Evolutionary conservation across 2,797 vertebrate species (phyloP).

Genomic region (Mycteria americana): DNA sequence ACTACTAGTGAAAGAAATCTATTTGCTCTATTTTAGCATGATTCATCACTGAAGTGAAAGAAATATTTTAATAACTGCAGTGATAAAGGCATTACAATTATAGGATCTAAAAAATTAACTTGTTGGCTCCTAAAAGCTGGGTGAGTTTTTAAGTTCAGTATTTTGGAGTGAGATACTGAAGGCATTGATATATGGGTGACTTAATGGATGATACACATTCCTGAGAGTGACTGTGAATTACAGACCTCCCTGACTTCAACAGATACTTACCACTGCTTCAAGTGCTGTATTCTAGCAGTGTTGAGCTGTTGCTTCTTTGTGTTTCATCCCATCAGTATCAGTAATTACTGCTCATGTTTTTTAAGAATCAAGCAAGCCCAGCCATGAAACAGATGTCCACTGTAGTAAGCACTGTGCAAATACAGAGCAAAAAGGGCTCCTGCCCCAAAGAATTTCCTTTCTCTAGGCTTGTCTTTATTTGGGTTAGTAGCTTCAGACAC

Average conservation of each 20-base stretch:
- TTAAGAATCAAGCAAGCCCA: not conserved
- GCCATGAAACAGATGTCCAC: not conserved
- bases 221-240: not conserved
- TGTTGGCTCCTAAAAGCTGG: not conserved
- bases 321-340: not conserved
- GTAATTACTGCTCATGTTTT: not conserved
- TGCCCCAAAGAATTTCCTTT: not conserved
- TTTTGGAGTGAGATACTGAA: not conserved
- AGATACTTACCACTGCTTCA: not conserved
- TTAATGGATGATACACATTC: not conserved
- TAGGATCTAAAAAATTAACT: not conserved
- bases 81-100: not conserved
- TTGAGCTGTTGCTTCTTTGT: not conserved
- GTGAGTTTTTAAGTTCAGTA: not conserved
- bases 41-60: not conserved
- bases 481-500: not conserved
- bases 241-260: not conserved
- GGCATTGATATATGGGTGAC: not conserved
- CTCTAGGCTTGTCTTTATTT: not conserved
- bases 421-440: not conserved
- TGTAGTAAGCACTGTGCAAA: not conserved
- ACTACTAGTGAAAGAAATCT: not conserved
- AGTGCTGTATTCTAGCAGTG: not conserved
- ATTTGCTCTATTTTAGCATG: not conserved
- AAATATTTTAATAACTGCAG: not conserved